Conservation (phyloP, 1,140 invertebrate genomes). For the Idris sp. region DNA sequence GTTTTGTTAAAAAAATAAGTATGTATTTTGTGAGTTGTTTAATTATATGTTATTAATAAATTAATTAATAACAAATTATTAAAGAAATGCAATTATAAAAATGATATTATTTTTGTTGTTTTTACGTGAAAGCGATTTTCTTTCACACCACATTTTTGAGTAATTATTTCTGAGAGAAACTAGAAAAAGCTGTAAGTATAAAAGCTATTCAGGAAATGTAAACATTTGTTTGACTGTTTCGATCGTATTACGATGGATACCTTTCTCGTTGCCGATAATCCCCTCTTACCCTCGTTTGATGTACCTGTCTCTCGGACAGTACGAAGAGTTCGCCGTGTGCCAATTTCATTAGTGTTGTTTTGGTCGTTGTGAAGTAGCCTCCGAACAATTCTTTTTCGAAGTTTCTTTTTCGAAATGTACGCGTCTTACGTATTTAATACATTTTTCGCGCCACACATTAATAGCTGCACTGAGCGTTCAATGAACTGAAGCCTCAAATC, state of each 20-base stretch:
- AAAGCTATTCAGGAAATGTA: no score
- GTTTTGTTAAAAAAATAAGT: no score
- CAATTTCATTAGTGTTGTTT: constrained; percentile 56
- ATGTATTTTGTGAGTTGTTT: no score
- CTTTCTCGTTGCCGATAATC: constrained; percentile 51
- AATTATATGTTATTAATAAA: no score
- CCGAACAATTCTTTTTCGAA: constrained; percentile 10
- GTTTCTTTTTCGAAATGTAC: constrained; percentile 40
- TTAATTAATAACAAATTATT: no score
- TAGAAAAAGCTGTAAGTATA: no score
- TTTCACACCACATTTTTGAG: no score
- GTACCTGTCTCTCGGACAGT: constrained; percentile 47
- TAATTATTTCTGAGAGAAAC: no score
- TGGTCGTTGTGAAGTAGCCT: constrained; percentile 42
- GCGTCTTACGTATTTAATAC: constrained; percentile 13
- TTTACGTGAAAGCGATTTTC: no score
- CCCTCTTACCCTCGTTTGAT: constrained; percentile 54
- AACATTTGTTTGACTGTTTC: constrained; percentile 16
- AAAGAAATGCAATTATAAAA: no score
- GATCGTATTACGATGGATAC: constrained; percentile 34
- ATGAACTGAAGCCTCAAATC: constrained; percentile 26
- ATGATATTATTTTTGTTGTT: no score
- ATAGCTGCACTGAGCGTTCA: constrained; percentile 5
- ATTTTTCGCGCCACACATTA: constrained; percentile 24
- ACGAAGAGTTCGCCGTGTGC: constrained; percentile 34